Percentiles rank a stretch among this genome's conserved stretches.
phyloP scores from a whole-genome alignment of 2,113 vertebrate species.

The Mus pahari region DNA sequence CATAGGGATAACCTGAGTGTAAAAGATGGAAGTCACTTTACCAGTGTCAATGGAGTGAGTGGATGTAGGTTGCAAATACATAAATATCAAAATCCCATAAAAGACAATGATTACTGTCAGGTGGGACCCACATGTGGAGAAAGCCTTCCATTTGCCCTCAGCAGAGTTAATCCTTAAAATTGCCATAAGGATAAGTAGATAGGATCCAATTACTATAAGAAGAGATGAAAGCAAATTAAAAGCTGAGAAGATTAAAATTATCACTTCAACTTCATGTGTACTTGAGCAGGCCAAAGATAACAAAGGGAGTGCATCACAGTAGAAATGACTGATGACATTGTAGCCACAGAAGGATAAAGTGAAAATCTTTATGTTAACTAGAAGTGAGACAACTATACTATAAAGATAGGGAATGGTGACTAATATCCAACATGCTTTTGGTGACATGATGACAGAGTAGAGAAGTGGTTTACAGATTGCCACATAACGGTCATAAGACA shows the following conservation, averaged over 20 bases:
- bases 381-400: background rate
- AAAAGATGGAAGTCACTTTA: conserved; percentile 29
- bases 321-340: conserved; percentile 9
- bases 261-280: background rate
- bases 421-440: background rate
- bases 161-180: background rate
- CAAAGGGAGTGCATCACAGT: background rate
- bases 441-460: background rate
- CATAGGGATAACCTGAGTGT: background rate
- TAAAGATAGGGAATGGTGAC: background rate
- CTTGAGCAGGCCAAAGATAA: background rate
- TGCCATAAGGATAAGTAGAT: background rate
- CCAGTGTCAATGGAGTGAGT: background rate
- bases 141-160: background rate
- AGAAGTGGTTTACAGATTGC: background rate
- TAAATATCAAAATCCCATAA: conserved; percentile 18
- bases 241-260: background rate
- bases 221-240: conserved; percentile 14
- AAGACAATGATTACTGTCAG: background rate
- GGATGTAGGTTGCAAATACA: background rate
- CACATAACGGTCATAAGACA: background rate
- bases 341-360: background rate
- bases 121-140: conserved; percentile 15
- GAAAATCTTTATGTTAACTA: background rate
- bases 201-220: background rate